Conservation (phyloP, 2,113 vertebrate genomes). For the Pterocles gutturalis region DNA sequence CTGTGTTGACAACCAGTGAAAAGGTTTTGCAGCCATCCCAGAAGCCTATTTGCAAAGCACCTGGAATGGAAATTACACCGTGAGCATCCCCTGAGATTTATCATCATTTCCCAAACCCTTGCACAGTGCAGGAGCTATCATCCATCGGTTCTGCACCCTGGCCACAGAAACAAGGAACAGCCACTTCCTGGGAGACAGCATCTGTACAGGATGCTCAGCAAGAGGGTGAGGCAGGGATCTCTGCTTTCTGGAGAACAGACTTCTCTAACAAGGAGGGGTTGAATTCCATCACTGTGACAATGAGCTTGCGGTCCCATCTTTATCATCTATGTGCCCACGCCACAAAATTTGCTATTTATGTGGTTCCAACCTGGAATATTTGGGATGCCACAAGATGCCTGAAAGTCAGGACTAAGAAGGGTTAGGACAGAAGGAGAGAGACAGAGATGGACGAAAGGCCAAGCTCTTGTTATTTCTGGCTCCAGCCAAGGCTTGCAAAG, state of each 20-base stretch:
- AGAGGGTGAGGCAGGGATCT: background rate
- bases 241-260: background rate
- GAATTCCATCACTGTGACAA: background rate
- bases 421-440: background rate
- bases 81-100: background rate
- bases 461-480: background rate
- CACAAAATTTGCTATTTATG: background rate
- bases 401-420: background rate
- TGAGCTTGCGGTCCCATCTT: background rate
- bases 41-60: background rate
- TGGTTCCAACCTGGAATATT: background rate
- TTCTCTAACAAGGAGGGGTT: background rate
- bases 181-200: too few species aligned
- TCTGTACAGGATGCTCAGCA: background rate
- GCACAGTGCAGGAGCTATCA: background rate
- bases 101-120: background rate
- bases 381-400: background rate
- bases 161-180: background rate
- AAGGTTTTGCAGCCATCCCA: background rate
- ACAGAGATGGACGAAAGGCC: accelerated
- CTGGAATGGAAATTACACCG: background rate
- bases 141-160: background rate
- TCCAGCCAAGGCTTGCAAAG: background rate
- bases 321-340: background rate
- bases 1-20: background rate